phyloP scores from a whole-genome alignment of 2,888 invertebrate species.

The Meiosimyza decipiens region DNA sequence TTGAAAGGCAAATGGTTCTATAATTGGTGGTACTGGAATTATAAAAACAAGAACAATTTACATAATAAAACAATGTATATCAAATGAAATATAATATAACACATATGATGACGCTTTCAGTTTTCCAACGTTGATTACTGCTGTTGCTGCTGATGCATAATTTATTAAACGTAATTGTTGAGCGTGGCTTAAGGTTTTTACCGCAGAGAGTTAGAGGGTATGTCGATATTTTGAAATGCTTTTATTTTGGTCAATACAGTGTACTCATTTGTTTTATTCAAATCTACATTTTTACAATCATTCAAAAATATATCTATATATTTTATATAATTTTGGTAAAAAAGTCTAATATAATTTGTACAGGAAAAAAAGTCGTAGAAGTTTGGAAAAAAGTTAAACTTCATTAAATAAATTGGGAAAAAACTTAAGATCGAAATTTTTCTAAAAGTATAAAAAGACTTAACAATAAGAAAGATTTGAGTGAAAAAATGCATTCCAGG shows the following conservation, averaged over 20 bases:
- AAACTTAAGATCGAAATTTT: not conserved
- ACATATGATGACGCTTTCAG: not conserved
- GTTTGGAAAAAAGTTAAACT: slow-evolving; percentile 15
- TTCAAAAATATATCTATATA: slow-evolving; percentile 46
- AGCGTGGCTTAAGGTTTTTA: not conserved
- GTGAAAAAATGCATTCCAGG: slow-evolving; percentile 31
- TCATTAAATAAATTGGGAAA: slow-evolving; percentile 1
- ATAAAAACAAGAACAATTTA: slow-evolving; percentile 39
- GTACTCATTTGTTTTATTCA: slow-evolving; percentile 19
- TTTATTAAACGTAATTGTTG: too few species aligned
- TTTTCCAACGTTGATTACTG: not conserved
- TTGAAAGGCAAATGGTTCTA: slow-evolving; percentile 87
- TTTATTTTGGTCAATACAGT: slow-evolving; percentile 11
- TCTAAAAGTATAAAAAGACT: slow-evolving; percentile 5
- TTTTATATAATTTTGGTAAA: not conserved
- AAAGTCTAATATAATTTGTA: slow-evolving; percentile 1
- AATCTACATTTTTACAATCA: slow-evolving; percentile 52
- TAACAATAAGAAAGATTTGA: slow-evolving; percentile 17
- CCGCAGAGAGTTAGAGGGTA: too few species aligned
- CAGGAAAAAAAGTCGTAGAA: slow-evolving; percentile 2
- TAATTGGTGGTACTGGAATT: slow-evolving; percentile 83
- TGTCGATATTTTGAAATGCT: not conserved
- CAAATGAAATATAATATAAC: not conserved
- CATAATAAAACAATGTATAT: not conserved
- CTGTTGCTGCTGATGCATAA: not conserved